These are phyloP conservation scores for Caracal caracal DNA, from an alignment of 2,113 vertebrate genomes.

Conservation along the genomic window DNA sequence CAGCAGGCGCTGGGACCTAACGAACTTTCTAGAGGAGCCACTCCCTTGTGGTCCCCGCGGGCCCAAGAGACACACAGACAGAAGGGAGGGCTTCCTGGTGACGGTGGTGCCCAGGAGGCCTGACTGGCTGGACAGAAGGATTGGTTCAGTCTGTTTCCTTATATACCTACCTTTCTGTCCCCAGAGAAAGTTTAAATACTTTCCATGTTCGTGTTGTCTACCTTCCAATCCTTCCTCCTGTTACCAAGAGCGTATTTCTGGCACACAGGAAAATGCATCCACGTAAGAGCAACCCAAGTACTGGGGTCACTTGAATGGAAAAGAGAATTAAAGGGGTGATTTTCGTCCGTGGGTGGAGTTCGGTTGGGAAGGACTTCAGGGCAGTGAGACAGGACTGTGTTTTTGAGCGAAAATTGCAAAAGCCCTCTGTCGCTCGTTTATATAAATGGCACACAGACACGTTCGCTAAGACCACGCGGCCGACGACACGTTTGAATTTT, in stretches of 20 bases:
- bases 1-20: not conserved
- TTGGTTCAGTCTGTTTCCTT: not conserved
- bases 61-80: too few species aligned
- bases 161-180: accelerated
- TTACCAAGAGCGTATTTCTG: not conserved
- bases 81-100: accelerated
- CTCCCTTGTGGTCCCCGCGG: not conserved
- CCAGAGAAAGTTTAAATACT: not conserved
- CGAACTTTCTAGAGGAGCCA: too few species aligned
- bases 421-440: accelerated
- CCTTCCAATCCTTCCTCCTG: not conserved
- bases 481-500: not conserved
- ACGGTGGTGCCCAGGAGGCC: accelerated
- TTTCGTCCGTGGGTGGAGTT: not conserved
- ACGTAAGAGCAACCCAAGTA: accelerated
- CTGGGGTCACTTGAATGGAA: not conserved
- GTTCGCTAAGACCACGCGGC: accelerated
- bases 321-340: not conserved
- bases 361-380: not conserved
- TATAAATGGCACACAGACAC: accelerated
- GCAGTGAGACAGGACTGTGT: not conserved
- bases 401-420: accelerated
- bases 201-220: not conserved
- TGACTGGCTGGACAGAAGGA: not conserved
- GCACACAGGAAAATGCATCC: not conserved